Conservation (phyloP, 1,140 invertebrate species). For the Camponotus floridanus region DNA sequence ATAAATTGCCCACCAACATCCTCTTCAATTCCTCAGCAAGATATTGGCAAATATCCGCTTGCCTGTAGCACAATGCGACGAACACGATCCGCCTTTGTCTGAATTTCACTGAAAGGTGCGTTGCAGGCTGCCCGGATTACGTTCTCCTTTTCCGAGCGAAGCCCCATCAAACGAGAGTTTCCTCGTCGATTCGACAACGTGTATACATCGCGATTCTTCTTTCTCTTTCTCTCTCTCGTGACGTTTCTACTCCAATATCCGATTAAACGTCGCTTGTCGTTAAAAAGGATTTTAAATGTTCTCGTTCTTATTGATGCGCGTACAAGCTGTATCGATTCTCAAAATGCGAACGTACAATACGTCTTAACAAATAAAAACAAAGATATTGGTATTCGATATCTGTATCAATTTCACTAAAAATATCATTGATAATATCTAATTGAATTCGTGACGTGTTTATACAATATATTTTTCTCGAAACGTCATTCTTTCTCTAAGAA, state of each 20-base stretch:
- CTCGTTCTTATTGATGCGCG: background rate
- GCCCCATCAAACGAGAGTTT: constrained; percentile 49
- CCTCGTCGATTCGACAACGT: constrained; percentile 41
- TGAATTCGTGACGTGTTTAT: background rate
- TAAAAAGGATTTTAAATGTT: constrained; percentile 63
- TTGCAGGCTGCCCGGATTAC: constrained; percentile 49
- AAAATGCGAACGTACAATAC: background rate
- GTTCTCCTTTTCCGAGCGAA: constrained; percentile 36
- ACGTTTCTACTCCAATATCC: constrained; percentile 54
- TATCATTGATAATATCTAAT: background rate
- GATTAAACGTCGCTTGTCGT: constrained; percentile 70
- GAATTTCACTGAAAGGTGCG: constrained; percentile 45
- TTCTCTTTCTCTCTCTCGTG: background rate
- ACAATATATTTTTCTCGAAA: constrained; percentile 9
- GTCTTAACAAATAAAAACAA: constrained; percentile 2
- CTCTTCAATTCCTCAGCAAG: background rate
- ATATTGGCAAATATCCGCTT: constrained; percentile 49
- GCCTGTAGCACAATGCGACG: background rate
- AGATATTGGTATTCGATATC: background rate
- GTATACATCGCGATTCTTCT: constrained; percentile 49
- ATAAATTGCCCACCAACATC: constrained; percentile 28
- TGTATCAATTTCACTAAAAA: constrained; percentile 2
- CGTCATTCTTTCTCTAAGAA: background rate
- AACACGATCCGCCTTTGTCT: constrained; percentile 49
- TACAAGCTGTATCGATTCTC: constrained; percentile 2